Percentiles rank a stretch among this genome's conserved stretches.
Conservation (phyloP, 2,113 vertebrate genomes). For the Neoarius graeffei region DNA sequence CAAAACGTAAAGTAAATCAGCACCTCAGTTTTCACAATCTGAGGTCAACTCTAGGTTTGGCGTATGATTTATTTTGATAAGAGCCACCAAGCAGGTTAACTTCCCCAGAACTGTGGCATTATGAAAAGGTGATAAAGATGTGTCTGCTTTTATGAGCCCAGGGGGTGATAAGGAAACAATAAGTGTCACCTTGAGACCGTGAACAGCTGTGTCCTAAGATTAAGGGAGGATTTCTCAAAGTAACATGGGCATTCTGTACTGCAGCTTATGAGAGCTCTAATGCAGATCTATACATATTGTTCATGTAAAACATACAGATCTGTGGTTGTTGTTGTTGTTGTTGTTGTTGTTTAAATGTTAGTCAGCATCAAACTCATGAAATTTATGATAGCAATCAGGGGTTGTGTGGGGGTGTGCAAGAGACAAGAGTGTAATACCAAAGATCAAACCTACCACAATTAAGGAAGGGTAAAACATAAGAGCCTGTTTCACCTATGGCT, state of each 20-base stretch:
- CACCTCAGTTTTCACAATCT: not conserved
- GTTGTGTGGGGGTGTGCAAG: slow-evolving; percentile 5
- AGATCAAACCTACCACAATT: slow-evolving; percentile 21
- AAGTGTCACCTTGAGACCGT: slow-evolving; percentile 20
- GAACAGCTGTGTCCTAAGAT: not conserved
- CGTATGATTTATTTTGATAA: not conserved
- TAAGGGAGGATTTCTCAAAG: slow-evolving; percentile 11
- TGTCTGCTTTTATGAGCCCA: not conserved
- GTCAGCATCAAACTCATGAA: not conserved
- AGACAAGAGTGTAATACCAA: not conserved
- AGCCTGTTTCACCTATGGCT: slow-evolving; percentile 17
- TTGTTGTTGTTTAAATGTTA: not conserved
- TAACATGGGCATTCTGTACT: not conserved
- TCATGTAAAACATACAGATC: not conserved
- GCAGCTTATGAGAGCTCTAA: not conserved
- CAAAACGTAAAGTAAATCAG: not conserved
- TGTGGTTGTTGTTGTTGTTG: not conserved
- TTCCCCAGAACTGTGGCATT: not conserved
- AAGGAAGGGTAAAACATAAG: not conserved
- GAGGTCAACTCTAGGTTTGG: not conserved
- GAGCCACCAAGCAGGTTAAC: not conserved
- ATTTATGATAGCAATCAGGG: not conserved
- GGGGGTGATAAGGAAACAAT: slow-evolving; percentile 8
- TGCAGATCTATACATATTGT: not conserved
- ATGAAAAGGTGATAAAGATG: slow-evolving; percentile 6